Base-by-base conservation (phyloP, 2,797 vertebrate genomes). In the Tauraco hartlaubi region DNA sequence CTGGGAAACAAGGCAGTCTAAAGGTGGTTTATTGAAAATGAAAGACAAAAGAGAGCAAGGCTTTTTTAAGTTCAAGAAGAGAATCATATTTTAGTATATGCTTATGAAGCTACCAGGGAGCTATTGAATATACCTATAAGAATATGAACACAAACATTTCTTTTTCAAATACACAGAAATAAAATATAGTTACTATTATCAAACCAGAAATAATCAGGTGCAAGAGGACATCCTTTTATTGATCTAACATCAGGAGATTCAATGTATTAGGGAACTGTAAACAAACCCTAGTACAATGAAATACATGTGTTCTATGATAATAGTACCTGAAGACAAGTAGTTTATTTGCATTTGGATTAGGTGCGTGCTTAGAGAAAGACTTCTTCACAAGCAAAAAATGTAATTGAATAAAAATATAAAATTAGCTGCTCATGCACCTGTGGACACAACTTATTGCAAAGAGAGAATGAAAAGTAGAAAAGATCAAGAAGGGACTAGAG, bases 11-110 rank as follows among this genome's bases (percentile, higher is more conserved):
- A 92, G 62, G 72, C 43, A 84, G 48, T 46, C 55, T 93, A 59
- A 61, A 15, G 26, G 61, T 92, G 29, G 61, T 74, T 94, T 93
- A 80, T 77, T 92, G 68, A 93, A 92, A 95, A 88, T 87, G 78
- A 85, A 64, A 94, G 80, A 77, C 88, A 67, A 87, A 74, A 75
- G 37, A 86, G 39, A 39, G 63, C 44, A 74, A 56, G 49, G 25
- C 56, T 88, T 82, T 69, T 9, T 66, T 85, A 62, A 55, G 58
- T 80, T 89, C 54, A 71, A 52, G 66, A 87, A 84, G 15, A 87
- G 56, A 37, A 54, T 56, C 6, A 44, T 63, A 31, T 76, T 92
- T 88, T 76, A 75, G 20, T 28, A 37, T 33, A 67, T 31, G 29
- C 20, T 43, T 84, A 22, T 15, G n/a, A 58, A 92, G 12, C 15